phyloP scores from a whole-genome alignment of 1,140 invertebrate species.

The Campodea augens region DNA sequence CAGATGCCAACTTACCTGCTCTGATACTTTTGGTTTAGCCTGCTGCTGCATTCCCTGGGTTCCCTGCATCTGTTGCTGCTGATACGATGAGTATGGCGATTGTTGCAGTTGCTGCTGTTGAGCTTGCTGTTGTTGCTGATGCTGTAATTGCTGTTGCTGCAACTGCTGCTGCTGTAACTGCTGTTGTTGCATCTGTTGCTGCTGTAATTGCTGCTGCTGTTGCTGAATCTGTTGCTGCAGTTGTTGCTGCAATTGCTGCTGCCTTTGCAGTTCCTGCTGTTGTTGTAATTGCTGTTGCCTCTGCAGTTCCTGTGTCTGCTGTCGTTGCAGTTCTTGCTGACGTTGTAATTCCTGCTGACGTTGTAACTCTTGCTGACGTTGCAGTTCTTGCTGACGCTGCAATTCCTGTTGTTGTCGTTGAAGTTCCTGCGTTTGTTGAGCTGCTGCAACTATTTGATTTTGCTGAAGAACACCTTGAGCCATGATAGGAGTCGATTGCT shows the following conservation, averaged over 20 bases:
- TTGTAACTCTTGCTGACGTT: constrained; percentile 6
- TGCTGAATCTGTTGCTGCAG: constrained; percentile 7
- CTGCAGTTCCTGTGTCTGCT: neutral
- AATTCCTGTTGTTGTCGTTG: constrained; percentile 11
- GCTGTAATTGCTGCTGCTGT: constrained; percentile 12
- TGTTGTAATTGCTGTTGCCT: constrained; percentile 5
- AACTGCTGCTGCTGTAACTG: constrained; percentile 12
- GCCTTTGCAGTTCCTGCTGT: constrained; percentile 6
- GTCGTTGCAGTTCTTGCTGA: constrained; percentile 6
- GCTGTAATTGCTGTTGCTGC: constrained; percentile 6
- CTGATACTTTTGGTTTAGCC: too few species aligned
- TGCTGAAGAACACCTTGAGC: neutral
- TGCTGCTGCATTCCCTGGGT: neutral
- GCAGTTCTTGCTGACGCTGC: constrained; percentile 4
- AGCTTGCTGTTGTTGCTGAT: neutral
- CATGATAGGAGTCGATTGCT: too few species aligned
- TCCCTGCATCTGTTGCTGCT: too few species aligned
- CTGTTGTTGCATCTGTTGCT: constrained; percentile 8
- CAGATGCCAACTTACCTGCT: too few species aligned
- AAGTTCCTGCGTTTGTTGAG: constrained; percentile 7
- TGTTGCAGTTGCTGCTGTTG: constrained; percentile 2
- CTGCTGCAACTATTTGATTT: neutral
- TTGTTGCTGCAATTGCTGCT: constrained; percentile 8
- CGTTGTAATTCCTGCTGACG: constrained; percentile 1
- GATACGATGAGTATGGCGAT: too few species aligned